Conservation (phyloP, 2,113 vertebrate species). For the Hymenochirus boettgeri region DNA sequence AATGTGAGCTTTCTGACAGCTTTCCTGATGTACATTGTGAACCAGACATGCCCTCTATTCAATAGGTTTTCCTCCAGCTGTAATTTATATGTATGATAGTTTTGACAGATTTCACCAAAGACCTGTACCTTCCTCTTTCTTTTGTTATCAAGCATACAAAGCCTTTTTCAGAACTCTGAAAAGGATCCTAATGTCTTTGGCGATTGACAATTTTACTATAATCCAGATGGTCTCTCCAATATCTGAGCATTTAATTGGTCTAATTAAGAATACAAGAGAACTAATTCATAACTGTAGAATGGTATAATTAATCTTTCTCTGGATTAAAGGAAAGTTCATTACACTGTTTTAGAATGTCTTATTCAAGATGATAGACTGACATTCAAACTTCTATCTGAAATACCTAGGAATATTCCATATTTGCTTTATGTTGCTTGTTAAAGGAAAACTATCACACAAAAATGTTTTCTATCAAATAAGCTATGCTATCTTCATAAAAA, state of each 20-base stretch:
- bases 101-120: constrained; percentile 29
- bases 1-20: constrained; percentile 45
- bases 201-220: constrained; percentile 18
- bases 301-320: constrained; percentile 8
- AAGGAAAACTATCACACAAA: not conserved
- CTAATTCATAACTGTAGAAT: constrained; percentile 9
- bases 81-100: not conserved
- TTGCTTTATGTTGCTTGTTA: not conserved
- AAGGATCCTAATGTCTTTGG: constrained; percentile 15
- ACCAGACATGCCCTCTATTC: constrained; percentile 28
- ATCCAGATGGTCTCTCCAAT: constrained; percentile 37
- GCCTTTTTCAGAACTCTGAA: constrained; percentile 6
- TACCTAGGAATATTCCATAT: not conserved
- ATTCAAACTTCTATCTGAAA: not conserved
- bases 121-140: constrained; percentile 24
- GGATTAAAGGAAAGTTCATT: constrained; percentile 2
- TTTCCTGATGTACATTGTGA: constrained; percentile 31
- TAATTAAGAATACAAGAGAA: constrained; percentile 21
- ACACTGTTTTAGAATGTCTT: not conserved
- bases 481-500: too few relatives aligned
- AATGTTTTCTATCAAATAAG: too few relatives aligned
- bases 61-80: constrained; percentile 37
- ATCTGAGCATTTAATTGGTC: constrained; percentile 18
- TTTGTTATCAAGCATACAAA: constrained; percentile 9
- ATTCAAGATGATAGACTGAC: not conserved